phyloP scores from a whole-genome alignment of 2,888 invertebrate genomes.

The Agrilus biguttatus region DNA sequence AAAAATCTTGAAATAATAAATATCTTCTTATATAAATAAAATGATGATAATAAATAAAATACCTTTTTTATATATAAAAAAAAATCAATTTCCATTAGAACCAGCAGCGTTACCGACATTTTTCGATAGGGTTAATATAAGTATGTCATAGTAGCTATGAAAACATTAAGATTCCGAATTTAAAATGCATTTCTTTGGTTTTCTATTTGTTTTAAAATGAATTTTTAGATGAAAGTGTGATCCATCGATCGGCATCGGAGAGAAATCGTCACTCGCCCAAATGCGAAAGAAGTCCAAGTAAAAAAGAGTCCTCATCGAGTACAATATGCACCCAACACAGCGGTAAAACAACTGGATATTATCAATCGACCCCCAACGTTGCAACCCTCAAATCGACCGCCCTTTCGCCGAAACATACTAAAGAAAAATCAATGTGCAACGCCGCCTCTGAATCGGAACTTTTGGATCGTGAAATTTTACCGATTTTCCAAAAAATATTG shows the following conservation, averaged over 20 bases:
- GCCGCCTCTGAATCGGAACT: slow-evolving; percentile 75
- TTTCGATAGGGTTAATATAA: not conserved
- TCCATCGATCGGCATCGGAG: slow-evolving; percentile 29
- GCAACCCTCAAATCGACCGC: slow-evolving; percentile 26
- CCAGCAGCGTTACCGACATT: not conserved
- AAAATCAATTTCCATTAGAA: not conserved
- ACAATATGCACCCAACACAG: slow-evolving; percentile 28
- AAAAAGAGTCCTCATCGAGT: slow-evolving; percentile 14
- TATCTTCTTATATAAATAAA: too few species aligned
- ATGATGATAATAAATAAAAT: too few species aligned
- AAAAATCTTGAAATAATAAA: too few species aligned
- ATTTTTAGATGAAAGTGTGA: slow-evolving; percentile 20
- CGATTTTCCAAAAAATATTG: slow-evolving; percentile 83
- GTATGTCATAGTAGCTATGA: not conserved
- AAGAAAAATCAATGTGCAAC: slow-evolving; percentile 39
- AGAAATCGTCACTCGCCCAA: slow-evolving; percentile 25
- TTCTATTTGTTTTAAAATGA: too few species aligned
- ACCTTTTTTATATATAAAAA: too few species aligned
- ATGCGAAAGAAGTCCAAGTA: slow-evolving; percentile 22
- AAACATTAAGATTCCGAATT: too few species aligned
- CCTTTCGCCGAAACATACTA: slow-evolving; percentile 15
- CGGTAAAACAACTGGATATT: slow-evolving; percentile 33
- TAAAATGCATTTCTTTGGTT: not conserved
- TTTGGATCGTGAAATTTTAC: slow-evolving; percentile 68
- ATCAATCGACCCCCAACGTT: slow-evolving; percentile 47